Conservation (phyloP, 2,797 vertebrate species). For the Cheracebus regulus region DNA sequence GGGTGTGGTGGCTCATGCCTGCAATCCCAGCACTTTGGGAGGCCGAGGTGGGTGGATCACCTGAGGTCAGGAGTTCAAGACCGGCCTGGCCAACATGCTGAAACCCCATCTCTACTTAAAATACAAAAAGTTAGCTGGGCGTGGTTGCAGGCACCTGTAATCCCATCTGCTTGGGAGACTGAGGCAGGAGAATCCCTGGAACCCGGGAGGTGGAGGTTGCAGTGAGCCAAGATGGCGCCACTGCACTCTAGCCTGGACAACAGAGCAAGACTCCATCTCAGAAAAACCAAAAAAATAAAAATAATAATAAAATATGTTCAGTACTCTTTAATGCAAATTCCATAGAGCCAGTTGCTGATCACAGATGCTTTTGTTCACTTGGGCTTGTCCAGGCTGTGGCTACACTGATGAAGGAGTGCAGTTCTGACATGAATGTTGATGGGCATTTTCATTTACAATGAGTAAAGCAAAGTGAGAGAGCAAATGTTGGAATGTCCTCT, state of each 20-base stretch:
- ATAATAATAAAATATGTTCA: background rate
- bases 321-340: fast-evolving
- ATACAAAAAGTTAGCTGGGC: too few relatives aligned
- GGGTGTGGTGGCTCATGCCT: background rate
- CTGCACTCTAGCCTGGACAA: too few relatives aligned
- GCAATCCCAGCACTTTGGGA: background rate
- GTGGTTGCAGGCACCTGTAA: too few relatives aligned
- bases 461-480: background rate
- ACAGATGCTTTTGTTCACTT: background rate
- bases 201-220: too few relatives aligned
- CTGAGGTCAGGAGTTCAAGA: background rate
- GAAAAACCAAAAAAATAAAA: too few relatives aligned
- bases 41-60: background rate
- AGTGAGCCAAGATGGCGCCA: too few relatives aligned
- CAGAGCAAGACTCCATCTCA: too few relatives aligned
- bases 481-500: background rate
- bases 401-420: fast-evolving
- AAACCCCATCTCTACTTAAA: too few relatives aligned
- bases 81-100: too few relatives aligned
- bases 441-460: background rate
- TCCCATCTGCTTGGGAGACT: too few relatives aligned
- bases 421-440: background rate
- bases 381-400: fast-evolving
- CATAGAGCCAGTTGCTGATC: too few relatives aligned
- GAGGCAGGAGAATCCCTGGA: too few relatives aligned